Percentiles rank a stretch among this genome's conserved stretches.
phyloP scores from a whole-genome alignment of 2,113 vertebrate genomes.

The Craseonycteris thonglongyai region DNA sequence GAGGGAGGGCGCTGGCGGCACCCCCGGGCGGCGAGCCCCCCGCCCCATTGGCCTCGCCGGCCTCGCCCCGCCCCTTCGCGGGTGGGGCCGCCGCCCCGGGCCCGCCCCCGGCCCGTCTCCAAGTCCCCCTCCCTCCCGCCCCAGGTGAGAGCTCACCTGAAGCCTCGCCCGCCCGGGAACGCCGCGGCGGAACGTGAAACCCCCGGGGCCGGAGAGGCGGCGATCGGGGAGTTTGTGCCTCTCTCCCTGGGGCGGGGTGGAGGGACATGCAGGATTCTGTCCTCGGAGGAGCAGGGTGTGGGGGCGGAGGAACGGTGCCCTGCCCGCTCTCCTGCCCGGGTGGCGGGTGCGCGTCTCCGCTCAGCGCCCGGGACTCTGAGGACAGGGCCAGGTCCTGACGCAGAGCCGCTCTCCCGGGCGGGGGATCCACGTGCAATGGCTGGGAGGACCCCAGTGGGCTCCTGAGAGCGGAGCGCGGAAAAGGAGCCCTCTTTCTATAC shows the following conservation, averaged over 20 bases:
- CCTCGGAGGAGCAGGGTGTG: not conserved
- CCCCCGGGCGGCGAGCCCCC: conserved; percentile 35
- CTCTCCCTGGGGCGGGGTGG: not conserved
- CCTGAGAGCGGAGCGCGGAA: not conserved
- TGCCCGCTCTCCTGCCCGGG: rapidly evolving
- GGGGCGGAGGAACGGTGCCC: not conserved
- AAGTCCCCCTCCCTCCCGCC: not conserved
- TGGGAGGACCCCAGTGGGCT: not conserved
- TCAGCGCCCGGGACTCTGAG: not conserved
- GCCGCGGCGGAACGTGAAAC: not conserved
- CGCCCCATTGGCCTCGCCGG: conserved; percentile 29
- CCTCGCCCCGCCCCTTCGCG: conserved; percentile 39
- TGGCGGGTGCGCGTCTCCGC: not conserved
- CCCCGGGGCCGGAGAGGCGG: not conserved
- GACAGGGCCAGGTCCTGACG: not conserved
- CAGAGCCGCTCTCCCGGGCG: not conserved
- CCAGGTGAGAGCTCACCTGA: conserved; percentile 73
- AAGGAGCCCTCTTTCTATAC: not conserved
- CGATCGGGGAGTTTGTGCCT: not conserved
- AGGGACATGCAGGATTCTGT: not conserved
- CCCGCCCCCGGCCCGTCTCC: not conserved
- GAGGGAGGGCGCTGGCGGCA: not conserved
- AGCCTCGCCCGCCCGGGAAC: not conserved
- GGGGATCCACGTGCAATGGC: not conserved
- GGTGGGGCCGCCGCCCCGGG: not conserved